Conservation (phyloP, 2,888 invertebrate genomes). For the Epinotia demarniana region DNA sequence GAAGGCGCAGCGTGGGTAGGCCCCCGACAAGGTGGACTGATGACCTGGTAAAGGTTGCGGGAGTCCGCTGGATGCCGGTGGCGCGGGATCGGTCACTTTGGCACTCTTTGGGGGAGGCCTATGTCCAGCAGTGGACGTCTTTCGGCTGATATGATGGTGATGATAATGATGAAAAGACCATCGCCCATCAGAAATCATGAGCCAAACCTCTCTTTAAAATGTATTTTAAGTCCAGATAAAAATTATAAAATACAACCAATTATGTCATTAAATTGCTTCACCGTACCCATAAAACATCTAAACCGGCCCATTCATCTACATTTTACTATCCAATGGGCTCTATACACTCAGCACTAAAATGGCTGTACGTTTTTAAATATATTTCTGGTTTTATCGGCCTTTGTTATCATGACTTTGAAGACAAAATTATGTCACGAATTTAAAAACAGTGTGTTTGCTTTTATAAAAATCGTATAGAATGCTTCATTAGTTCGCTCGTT, state of each 20-base stretch:
- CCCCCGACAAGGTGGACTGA: too few species aligned
- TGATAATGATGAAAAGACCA: too few species aligned
- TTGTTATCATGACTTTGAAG: neutral
- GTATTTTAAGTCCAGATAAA: neutral
- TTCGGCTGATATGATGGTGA: too few species aligned
- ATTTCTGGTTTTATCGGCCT: neutral
- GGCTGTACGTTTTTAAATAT: neutral
- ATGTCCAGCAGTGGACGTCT: too few species aligned
- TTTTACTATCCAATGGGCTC: slow-evolving; percentile 2
- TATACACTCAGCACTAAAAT: slow-evolving; percentile 1
- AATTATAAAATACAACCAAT: slow-evolving; percentile 6
- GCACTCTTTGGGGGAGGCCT: too few species aligned
- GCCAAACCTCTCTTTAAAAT: neutral
- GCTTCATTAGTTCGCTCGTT: too few species aligned
- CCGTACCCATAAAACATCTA: neutral
- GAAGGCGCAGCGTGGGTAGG: too few species aligned
- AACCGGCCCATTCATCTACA: slow-evolving; percentile 10
- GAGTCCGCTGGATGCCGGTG: too few species aligned
- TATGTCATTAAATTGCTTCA: slow-evolving; percentile 16
- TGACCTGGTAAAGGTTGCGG: too few species aligned
- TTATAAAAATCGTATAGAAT: too few species aligned
- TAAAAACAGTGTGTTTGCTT: neutral
- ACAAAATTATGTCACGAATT: too few species aligned
- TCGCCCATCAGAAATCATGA: neutral
- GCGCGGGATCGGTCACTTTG: too few species aligned